Evolutionary conservation across 2,888 invertebrate species (phyloP).

Genomic region (Pandemis cinnamomeana): DNA sequence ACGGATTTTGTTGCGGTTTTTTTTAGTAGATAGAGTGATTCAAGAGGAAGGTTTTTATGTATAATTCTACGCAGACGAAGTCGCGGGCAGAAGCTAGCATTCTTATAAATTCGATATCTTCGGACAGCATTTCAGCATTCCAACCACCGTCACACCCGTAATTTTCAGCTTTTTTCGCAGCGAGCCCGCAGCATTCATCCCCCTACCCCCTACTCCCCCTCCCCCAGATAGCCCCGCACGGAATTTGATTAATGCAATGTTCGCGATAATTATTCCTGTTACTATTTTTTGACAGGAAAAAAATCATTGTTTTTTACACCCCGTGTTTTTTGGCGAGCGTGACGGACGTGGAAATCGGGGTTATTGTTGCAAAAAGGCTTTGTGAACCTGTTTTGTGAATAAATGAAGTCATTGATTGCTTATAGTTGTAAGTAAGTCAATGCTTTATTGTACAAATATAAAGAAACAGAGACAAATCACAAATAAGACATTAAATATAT

Average conservation of each 20-base stretch:
- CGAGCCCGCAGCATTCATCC: constrained; percentile 77
- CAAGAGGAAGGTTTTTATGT: too few species aligned
- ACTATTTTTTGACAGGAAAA: constrained; percentile 80
- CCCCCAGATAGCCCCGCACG: constrained; percentile 78
- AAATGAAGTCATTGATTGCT: too few species aligned
- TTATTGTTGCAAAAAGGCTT: constrained; percentile 4
- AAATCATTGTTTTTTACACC: constrained; percentile 65
- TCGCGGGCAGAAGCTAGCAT: too few species aligned
- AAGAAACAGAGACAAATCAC: too few species aligned
- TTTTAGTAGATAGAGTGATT: too few species aligned
- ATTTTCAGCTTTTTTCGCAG: constrained; percentile 80
- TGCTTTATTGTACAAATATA: too few species aligned
- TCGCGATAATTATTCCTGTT: constrained; percentile 83
- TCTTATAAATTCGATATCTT: constrained; percentile 48
- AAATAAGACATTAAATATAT: too few species aligned
- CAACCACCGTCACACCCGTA: constrained; percentile 52
- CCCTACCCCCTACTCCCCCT: constrained; percentile 49
- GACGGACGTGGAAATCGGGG: constrained; percentile 15
- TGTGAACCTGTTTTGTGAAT: neutral
- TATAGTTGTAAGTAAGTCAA: too few species aligned
- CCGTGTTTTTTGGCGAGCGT: constrained; percentile 58
- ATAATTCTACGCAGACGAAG: too few species aligned
- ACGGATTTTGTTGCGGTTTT: too few species aligned
- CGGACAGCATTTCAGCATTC: constrained; percentile 51
- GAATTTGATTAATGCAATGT: constrained; percentile 85